Conservation (phyloP, 1,140 invertebrate genomes). For the Helicoverpa armigera region DNA sequence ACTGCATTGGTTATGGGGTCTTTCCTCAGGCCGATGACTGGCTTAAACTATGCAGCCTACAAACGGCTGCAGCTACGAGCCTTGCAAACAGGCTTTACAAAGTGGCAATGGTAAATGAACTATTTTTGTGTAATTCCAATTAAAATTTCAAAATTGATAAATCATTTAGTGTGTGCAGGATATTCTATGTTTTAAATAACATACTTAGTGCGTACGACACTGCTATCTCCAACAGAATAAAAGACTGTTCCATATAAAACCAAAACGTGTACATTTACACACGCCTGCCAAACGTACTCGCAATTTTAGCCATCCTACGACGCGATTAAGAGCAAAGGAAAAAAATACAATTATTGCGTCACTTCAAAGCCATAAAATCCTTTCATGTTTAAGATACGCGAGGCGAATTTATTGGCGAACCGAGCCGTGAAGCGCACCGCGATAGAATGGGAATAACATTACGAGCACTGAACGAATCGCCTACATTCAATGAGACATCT, state of each 20-base stretch:
- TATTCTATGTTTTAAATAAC: too few relatives aligned
- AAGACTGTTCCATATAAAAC: neutral
- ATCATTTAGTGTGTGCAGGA: neutral
- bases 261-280: neutral
- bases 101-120: too few relatives aligned
- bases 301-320: conserved; percentile 6
- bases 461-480: conserved; percentile 12
- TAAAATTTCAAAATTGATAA: too few relatives aligned
- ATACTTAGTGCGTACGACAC: too few relatives aligned
- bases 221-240: neutral
- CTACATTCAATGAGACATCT: conserved; percentile 12
- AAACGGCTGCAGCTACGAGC: too few relatives aligned
- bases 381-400: conserved; percentile 39
- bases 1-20: too few relatives aligned
- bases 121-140: too few relatives aligned
- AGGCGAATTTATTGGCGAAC: conserved; percentile 13
- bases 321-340: neutral
- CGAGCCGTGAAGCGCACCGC: conserved; percentile 10
- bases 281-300: neutral
- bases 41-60: too few relatives aligned
- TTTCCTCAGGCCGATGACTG: too few relatives aligned
- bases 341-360: conserved; percentile 30
- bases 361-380: conserved; percentile 37
- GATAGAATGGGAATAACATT: conserved; percentile 34
- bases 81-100: too few relatives aligned